Base-by-base conservation (phyloP, 53 echinoderm and acorn worm species). In the Zoroaster sp. region DNA sequence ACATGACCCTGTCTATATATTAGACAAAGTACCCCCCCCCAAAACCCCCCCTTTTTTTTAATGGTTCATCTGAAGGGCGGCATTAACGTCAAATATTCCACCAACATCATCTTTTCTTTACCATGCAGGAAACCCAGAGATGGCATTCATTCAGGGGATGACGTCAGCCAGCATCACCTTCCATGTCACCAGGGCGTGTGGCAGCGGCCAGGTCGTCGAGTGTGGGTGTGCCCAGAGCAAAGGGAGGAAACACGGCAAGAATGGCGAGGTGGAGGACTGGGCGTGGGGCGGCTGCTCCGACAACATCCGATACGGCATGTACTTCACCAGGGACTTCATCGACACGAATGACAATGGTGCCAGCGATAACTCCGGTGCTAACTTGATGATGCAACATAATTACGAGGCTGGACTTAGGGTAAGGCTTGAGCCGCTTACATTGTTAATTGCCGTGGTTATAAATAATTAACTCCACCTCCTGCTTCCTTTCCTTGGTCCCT, bases 251-350 rank as follows among this genome's bases (percentile, higher is more conserved):
- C 93, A 93, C 88, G 83, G 71, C 77, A 88, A 75, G 47, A 88
- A 88, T 40, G 72, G 87, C 17, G 83, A 75, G 11, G 43, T 76
- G 14, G 91, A 93, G 73, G 92, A 94, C 51, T 98, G 95, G 94
- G 82, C 90, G 18, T 98, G 98, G 98, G 98, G 95, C 23, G 98
- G 98, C 25, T 98, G 98, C 83, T 95, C 95, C 32, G 98, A 98
- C 44, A 94, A 98, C 78, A 90, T 94, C 55, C 79, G 95, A 42
- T 98, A 96, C 32, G 95, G 98, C 28, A 92, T 83, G 80, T 96
- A 96, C 83, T 98, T 98, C 88, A 91, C 98, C 0, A 75, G 91
- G 40, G 92, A 93, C 75, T 98, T 98, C 91, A 94, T 98, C 3
- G 95, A 94, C 47, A 95, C 89, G 18, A 90, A 91, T 3, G 92